phyloP scores from a whole-genome alignment of 2,888 invertebrate species.

The Plagodis pulveraria region DNA sequence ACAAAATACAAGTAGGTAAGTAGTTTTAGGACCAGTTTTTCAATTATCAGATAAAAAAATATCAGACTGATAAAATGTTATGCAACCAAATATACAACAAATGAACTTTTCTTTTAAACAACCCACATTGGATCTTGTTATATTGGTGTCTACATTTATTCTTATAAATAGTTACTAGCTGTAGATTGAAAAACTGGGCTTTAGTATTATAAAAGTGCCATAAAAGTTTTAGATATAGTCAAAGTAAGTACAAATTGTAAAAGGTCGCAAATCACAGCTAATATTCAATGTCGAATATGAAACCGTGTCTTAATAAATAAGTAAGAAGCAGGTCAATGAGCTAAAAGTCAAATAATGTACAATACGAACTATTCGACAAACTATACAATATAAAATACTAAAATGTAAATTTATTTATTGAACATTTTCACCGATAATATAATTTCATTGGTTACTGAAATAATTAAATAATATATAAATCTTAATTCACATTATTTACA shows the following conservation, averaged over 20 bases:
- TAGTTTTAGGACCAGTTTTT: constrained; percentile 35
- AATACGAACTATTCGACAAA: constrained; percentile 66
- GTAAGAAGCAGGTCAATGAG: constrained; percentile 52
- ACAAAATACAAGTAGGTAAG: constrained; percentile 57
- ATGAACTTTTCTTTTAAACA: too few relatives aligned
- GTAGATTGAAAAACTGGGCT: too few relatives aligned
- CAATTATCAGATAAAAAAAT: too few relatives aligned
- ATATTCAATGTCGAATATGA: constrained; percentile 52
- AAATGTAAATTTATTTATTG: constrained; percentile 69
- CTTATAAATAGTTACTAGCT: too few relatives aligned
- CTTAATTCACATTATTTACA: constrained; percentile 81
- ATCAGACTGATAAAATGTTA: too few relatives aligned
- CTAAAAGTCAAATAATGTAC: constrained; percentile 63
- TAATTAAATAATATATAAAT: constrained; percentile 68
- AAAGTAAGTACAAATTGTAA: constrained; percentile 36
- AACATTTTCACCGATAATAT: constrained; percentile 67
- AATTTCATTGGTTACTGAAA: constrained; percentile 66
- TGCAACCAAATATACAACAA: too few relatives aligned
- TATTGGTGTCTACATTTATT: too few relatives aligned
- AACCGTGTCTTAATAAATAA: constrained; percentile 46
- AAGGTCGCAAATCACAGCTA: constrained; percentile 44
- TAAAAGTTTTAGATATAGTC: constrained; percentile 42
- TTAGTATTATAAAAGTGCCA: constrained; percentile 44
- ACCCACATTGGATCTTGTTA: too few relatives aligned
- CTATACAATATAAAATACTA: constrained; percentile 70